Conservation (phyloP, 2,113 vertebrate genomes). For the Phrynosoma platyrhinos region DNA sequence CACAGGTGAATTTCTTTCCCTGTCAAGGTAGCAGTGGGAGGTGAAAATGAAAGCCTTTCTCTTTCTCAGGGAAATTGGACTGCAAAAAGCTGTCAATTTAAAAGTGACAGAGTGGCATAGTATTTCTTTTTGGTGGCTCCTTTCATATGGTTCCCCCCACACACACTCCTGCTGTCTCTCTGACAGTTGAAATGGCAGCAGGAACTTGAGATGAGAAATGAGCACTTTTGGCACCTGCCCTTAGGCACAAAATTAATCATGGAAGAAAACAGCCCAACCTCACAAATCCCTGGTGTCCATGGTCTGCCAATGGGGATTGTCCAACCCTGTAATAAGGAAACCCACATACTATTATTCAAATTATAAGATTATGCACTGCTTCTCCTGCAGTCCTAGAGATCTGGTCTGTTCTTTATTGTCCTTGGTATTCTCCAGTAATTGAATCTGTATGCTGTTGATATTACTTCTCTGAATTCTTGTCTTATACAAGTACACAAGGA, state of each 20-base stretch:
- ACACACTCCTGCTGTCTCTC: conserved; percentile 76
- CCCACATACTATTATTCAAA: conserved; percentile 70
- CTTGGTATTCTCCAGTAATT: conserved; percentile 25
- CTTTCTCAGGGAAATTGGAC: conserved; percentile 76
- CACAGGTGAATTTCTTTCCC: conserved; percentile 76
- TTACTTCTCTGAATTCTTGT: conserved; percentile 12
- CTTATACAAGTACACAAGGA: conserved; percentile 23
- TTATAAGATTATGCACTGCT: conserved; percentile 63
- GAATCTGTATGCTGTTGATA: conserved; percentile 5
- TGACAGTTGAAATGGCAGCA: conserved; percentile 84
- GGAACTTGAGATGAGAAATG: conserved; percentile 77
- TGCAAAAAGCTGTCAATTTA: conserved; percentile 82
- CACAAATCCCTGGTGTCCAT: conserved; percentile 67
- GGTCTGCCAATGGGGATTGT: conserved; percentile 71
- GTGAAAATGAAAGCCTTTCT: conserved; percentile 77
- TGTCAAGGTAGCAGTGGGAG: conserved; percentile 78
- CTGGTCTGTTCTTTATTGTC: conserved; percentile 58
- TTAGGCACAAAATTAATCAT: conserved; percentile 82
- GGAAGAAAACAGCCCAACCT: conserved; percentile 75
- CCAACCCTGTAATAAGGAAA: conserved; percentile 69
- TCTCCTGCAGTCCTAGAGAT: conserved; percentile 55
- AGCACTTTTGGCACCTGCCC: conserved; percentile 80
- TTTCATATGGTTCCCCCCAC: conserved; percentile 69
- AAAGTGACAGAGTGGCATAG: conserved; percentile 80
- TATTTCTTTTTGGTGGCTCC: conserved; percentile 78